Percentiles rank a stretch among this genome's conserved stretches.
Conservation (phyloP, 2,797 vertebrate species). For the Strix occidentalis region DNA sequence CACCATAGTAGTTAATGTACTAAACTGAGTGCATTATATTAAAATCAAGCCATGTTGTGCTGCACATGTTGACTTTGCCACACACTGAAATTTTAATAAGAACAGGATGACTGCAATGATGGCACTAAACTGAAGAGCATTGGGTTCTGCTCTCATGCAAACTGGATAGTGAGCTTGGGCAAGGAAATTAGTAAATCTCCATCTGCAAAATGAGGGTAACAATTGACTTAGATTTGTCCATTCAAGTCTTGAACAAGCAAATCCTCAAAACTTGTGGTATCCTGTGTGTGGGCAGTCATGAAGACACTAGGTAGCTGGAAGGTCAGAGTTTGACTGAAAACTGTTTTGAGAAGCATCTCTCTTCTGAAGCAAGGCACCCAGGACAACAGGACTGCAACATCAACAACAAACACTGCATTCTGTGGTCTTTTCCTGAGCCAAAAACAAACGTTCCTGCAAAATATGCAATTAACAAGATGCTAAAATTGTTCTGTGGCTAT, state of each 20-base stretch:
- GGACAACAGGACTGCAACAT: neutral
- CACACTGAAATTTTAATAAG: neutral
- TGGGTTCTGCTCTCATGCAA: neutral
- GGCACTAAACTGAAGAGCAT: neutral
- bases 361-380: neutral
- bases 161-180: neutral
- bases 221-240: neutral
- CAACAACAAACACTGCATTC: slow-evolving; percentile 15
- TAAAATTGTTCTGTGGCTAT: slow-evolving; percentile 30
- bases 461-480: slow-evolving; percentile 33
- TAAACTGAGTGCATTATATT: neutral
- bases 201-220: neutral
- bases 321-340: neutral
- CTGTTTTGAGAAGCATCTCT: neutral
- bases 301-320: neutral
- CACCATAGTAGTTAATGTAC: neutral
- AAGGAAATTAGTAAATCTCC: neutral
- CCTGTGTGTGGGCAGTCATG: neutral
- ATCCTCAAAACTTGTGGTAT: neutral
- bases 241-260: neutral
- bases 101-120: neutral
- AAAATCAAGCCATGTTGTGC: neutral
- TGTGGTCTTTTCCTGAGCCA: slow-evolving; percentile 41
- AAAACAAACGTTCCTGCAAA: slow-evolving; percentile 46
- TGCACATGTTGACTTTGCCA: neutral